These are phyloP conservation scores for Buphagus erythrorhynchus DNA, from an alignment of 2,797 vertebrate species.

Conservation along the genomic window DNA sequence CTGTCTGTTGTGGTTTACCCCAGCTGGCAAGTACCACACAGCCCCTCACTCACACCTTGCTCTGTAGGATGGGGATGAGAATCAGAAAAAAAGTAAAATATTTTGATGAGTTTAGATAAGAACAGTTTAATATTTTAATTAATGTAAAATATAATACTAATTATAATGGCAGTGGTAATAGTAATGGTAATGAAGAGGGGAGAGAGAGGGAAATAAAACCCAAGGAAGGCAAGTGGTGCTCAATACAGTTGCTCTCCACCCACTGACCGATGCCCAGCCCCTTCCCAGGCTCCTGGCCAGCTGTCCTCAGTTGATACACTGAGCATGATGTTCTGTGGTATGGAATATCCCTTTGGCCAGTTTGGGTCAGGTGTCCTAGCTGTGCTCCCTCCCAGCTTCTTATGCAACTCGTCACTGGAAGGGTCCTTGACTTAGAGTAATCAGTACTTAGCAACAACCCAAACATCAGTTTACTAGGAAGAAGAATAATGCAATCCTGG, in stretches of 20 bases:
- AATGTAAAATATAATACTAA: not conserved
- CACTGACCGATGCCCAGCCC: not conserved
- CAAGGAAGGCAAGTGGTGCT: not conserved
- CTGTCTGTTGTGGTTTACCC: not conserved
- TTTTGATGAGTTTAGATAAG: not conserved
- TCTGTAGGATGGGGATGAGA: not conserved
- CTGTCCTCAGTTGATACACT: not conserved
- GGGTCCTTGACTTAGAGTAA: not conserved
- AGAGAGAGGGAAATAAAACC: not conserved
- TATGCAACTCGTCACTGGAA: not conserved
- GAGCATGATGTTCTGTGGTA: not conserved
- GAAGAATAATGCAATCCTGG: fast-evolving
- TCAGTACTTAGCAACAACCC: not conserved
- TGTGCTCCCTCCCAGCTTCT: not conserved
- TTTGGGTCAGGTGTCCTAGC: not conserved
- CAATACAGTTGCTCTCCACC: not conserved
- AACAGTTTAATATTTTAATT: not conserved
- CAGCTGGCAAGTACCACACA: not conserved
- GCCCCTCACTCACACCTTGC: not conserved
- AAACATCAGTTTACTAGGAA: not conserved
- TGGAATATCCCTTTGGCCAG: not conserved
- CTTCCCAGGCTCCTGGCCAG: not conserved
- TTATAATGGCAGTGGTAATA: not conserved
- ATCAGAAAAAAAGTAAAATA: not conserved
- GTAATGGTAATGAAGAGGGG: not conserved